These are phyloP conservation scores for Neomonachus schauinslandi DNA, from an alignment of 2,113 vertebrate species.

Conservation along the genomic window DNA sequence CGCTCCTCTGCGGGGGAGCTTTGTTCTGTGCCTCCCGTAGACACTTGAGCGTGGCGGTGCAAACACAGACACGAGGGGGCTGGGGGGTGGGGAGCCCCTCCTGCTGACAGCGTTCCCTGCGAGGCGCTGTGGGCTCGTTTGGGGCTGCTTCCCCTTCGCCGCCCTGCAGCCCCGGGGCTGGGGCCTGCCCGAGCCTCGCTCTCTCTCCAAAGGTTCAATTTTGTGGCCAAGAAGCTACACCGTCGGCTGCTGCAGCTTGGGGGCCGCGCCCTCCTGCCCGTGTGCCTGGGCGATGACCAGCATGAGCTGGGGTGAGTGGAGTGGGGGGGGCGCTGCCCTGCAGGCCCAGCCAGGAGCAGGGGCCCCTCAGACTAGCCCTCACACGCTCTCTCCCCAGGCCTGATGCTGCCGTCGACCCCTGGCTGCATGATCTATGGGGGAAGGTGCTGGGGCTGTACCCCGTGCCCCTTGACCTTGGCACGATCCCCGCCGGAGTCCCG, in stretches of 20 bases:
- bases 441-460: conserved; percentile 88
- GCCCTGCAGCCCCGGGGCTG: background rate
- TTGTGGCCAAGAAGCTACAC: conserved; percentile 96
- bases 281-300: conserved; percentile 94
- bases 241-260: conserved; percentile 94
- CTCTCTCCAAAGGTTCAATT: conserved; percentile 92
- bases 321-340: rapidly evolving
- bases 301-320: conserved; percentile 95
- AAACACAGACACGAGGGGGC: rapidly evolving
- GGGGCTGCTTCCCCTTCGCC: background rate
- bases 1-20: rapidly evolving
- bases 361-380: rapidly evolving
- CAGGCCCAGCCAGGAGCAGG: rapidly evolving
- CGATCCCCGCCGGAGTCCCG: conserved; percentile 87
- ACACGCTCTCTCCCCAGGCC: conserved; percentile 82
- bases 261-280: conserved; percentile 87
- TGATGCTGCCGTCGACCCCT: conserved; percentile 93
- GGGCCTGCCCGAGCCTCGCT: background rate
- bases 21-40: rapidly evolving
- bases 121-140: background rate
- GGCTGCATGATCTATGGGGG: conserved; percentile 93
- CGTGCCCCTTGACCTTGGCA: conserved; percentile 74
- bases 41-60: rapidly evolving
- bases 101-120: rapidly evolving
- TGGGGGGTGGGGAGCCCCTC: background rate